These are phyloP conservation scores for Caenorhabditis zanzibari DNA, from an alignment of 2,888 invertebrate species.

Conservation along the genomic window DNA sequence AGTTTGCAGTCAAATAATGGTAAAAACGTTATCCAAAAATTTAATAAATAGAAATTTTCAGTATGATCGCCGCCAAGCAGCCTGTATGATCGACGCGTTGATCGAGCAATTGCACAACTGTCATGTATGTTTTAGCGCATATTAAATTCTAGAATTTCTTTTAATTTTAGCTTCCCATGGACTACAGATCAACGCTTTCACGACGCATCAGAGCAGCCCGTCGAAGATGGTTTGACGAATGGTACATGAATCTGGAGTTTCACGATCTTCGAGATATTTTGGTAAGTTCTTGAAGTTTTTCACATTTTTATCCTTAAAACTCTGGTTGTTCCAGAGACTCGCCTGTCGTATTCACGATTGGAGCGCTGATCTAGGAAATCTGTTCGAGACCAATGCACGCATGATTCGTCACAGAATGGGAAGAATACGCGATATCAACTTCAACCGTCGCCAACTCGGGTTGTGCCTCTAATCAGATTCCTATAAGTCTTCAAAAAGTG, in stretches of 20 bases:
- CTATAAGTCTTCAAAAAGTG: not conserved
- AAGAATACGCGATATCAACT: constrained; percentile 46
- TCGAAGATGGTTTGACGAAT: constrained; percentile 39
- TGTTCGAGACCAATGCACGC: constrained; percentile 32
- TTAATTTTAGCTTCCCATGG: constrained; percentile 35
- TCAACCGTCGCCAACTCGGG: constrained; percentile 29
- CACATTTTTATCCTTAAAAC: too few relatives aligned
- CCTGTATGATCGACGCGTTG: constrained; percentile 45
- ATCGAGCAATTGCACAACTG: constrained; percentile 32
- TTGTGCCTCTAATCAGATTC: constrained; percentile 7
- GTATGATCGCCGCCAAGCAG: constrained; percentile 49
- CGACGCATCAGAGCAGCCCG: constrained; percentile 19
- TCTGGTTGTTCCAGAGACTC: constrained; percentile 22
- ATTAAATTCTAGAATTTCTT: not conserved
- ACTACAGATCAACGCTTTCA: constrained; percentile 25
- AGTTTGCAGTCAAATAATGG: constrained; percentile 17
- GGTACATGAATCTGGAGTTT: not conserved
- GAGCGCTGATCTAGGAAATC: constrained; percentile 23
- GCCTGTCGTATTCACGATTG: constrained; percentile 1
- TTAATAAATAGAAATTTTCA: not conserved
- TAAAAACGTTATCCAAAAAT: not conserved
- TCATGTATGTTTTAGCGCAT: constrained; percentile 9
- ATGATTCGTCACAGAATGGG: constrained; percentile 45
- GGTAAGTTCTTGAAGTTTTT: not conserved
- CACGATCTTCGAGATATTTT: constrained; percentile 2